phyloP scores from a whole-genome alignment of 2,888 invertebrate species.

The Cyclophora punctaria region DNA sequence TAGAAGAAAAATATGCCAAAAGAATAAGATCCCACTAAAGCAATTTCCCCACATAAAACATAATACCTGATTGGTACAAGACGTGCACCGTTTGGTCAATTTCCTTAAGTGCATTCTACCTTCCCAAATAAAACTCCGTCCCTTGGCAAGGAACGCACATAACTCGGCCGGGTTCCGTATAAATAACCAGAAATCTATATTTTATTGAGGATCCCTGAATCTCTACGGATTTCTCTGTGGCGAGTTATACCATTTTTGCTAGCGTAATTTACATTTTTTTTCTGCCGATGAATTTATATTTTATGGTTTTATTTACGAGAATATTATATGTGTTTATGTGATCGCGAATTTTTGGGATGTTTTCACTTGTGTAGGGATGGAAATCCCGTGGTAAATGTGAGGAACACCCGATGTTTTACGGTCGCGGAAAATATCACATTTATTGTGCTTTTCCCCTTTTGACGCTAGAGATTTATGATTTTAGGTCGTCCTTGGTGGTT shows the following conservation, averaged over 20 bases:
- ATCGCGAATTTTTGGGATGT: no score
- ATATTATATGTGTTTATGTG: neutral
- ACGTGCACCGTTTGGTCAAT: constrained; percentile 35
- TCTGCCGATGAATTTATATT: neutral
- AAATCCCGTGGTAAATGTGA: no score
- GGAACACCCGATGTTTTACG: no score
- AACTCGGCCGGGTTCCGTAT: constrained; percentile 32
- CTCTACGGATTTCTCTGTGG: constrained; percentile 26
- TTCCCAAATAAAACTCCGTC: constrained; percentile 40
- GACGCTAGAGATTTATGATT: no score
- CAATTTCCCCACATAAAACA: no score
- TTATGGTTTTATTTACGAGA: neutral
- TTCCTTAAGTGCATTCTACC: constrained; percentile 48
- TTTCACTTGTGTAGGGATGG: no score
- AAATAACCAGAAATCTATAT: constrained; percentile 37
- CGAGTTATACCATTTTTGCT: constrained; percentile 25
- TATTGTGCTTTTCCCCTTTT: no score
- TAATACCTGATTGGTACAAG: no score
- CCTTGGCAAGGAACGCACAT: constrained; percentile 24
- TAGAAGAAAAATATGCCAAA: no score
- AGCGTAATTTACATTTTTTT: constrained; percentile 26
- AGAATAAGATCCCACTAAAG: no score
- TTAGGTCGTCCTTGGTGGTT: no score
- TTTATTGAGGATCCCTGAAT: constrained; percentile 35
- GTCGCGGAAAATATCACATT: no score